Conservation (phyloP, 1,140 invertebrate genomes). For the Eriocheir sinensis region DNA sequence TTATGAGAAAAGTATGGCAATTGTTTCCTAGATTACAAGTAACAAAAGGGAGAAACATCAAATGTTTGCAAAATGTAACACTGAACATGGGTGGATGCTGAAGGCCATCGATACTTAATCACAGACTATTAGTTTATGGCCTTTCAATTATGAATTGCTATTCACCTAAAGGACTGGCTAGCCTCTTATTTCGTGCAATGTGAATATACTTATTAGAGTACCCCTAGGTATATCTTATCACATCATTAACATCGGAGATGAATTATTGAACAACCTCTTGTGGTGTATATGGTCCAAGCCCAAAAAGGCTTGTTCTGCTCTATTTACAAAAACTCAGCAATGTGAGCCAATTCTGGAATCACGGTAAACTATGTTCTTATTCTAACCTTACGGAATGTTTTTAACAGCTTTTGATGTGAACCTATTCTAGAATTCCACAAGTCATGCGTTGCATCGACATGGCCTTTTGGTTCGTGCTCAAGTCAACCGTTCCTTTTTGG, state of each 20-base stretch:
- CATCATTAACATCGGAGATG: constrained; percentile 31
- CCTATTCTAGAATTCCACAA: constrained; percentile 59
- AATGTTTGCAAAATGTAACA: constrained; percentile 51
- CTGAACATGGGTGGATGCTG: constrained; percentile 63
- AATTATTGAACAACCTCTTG: constrained; percentile 16
- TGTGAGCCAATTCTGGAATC: constrained; percentile 52
- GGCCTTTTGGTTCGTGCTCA: constrained; percentile 55
- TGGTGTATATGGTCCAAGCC: not conserved
- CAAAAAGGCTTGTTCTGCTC: not conserved
- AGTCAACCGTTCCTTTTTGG: constrained; percentile 51
- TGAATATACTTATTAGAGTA: constrained; percentile 43
- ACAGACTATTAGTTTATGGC: constrained; percentile 69
- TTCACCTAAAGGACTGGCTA: constrained; percentile 16
- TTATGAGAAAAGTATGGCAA: constrained; percentile 39
- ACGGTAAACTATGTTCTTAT: constrained; percentile 43
- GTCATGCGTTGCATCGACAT: constrained; percentile 64
- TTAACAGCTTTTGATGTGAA: constrained; percentile 44
- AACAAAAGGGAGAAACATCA: constrained; percentile 40
- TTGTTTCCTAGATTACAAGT: constrained; percentile 33
- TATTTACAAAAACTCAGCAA: constrained; percentile 49
- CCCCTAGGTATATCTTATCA: constrained; percentile 35
- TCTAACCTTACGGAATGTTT: constrained; percentile 68
- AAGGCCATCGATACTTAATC: constrained; percentile 70
- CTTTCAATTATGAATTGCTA: constrained; percentile 36
- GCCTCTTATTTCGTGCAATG: constrained; percentile 12